phyloP scores from a whole-genome alignment of 2,113 vertebrate genomes.

The Sphyrna mokarran region DNA sequence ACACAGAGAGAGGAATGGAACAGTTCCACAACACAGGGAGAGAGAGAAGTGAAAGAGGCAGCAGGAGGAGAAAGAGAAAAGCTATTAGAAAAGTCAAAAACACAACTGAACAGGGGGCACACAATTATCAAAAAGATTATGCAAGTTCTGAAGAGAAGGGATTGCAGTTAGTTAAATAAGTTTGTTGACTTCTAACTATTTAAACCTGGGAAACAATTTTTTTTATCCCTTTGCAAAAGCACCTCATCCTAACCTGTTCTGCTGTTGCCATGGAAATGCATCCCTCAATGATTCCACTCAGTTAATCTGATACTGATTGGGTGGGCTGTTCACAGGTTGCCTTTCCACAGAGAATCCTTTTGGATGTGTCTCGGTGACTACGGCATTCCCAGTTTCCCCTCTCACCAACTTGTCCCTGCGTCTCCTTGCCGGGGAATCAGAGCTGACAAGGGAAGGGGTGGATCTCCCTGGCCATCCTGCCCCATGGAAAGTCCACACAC shows the following conservation, averaged over 20 bases:
- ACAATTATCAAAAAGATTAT: not conserved
- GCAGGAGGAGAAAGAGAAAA: slow-evolving; percentile 13
- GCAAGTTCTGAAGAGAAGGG: not conserved
- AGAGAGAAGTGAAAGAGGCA: not conserved
- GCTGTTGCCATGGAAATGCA: not conserved
- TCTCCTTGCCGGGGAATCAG: too few species aligned
- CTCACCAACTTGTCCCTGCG: not conserved
- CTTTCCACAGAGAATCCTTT: not conserved
- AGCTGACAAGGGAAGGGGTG: too few species aligned
- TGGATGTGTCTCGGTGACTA: not conserved
- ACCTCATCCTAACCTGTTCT: not conserved
- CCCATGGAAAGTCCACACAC: not conserved
- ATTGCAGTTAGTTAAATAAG: not conserved
- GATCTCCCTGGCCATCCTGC: not conserved
- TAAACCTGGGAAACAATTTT: not conserved
- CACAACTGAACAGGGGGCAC: not conserved
- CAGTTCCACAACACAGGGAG: not conserved
- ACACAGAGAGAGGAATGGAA: slow-evolving; percentile 3
- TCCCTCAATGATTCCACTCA: not conserved
- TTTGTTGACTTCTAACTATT: not conserved
- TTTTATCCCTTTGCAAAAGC: not conserved
- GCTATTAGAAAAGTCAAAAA: slow-evolving; percentile 38
- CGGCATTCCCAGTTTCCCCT: not conserved
- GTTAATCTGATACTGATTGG: not conserved
- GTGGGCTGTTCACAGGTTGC: not conserved